phyloP scores from a whole-genome alignment of 2,888 invertebrate species.

The Smittia sp. region DNA sequence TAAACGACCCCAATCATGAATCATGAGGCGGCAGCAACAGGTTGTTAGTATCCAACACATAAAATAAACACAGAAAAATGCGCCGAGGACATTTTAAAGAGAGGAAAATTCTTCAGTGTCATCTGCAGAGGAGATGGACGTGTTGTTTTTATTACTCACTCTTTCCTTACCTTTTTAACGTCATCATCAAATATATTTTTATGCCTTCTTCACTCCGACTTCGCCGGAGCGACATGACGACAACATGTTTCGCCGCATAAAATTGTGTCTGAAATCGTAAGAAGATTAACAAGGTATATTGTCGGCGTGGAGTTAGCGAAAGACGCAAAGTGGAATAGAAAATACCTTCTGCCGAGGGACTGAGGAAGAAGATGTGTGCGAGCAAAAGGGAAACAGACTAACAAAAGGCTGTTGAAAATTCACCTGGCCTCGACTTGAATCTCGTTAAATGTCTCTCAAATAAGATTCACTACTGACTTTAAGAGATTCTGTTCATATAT shows the following conservation, averaged over 20 bases:
- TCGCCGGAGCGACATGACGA: neutral
- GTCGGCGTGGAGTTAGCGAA: neutral
- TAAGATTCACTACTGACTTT: too few relatives aligned
- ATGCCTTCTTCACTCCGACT: neutral
- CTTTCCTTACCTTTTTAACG: constrained; percentile 7
- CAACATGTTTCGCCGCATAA: constrained; percentile 17
- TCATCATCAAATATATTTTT: constrained; percentile 21
- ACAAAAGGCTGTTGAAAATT: neutral
- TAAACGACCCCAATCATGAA: too few relatives aligned
- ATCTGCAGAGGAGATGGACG: constrained; percentile 14
- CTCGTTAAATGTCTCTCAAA: neutral
- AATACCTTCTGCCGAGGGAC: too few relatives aligned
- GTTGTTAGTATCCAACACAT: neutral
- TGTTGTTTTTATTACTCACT: constrained; percentile 9
- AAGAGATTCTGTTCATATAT: too few relatives aligned
- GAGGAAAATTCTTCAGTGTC: neutral
- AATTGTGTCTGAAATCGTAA: neutral
- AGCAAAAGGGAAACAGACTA: neutral
- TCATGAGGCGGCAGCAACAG: constrained; percentile 1
- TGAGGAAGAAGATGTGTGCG: too few relatives aligned
- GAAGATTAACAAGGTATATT: constrained; percentile 4
- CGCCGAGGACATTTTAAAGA: neutral
- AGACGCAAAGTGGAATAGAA: neutral
- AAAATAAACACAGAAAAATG: constrained; percentile 23
- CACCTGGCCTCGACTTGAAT: neutral